Percentiles rank a stretch among this genome's conserved stretches.
Conservation (phyloP, 2,113 vertebrate genomes). For the Eleginops maclovinus region DNA sequence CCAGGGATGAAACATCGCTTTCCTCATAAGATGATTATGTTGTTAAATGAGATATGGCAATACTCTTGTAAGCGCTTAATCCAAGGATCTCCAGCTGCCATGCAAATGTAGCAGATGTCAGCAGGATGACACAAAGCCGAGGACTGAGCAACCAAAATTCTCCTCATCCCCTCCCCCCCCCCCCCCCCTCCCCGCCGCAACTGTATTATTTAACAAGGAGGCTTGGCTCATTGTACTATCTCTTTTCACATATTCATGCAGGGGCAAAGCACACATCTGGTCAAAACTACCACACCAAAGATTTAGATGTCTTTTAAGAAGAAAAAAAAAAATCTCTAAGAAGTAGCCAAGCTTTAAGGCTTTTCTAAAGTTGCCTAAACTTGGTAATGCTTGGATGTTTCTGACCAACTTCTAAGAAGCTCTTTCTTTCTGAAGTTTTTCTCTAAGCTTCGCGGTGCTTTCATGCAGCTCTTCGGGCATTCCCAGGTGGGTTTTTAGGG, state of each 20-base stretch:
- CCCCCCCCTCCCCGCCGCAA: constrained; percentile 5
- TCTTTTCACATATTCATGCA: constrained; percentile 23
- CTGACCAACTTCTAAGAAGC: constrained; percentile 54
- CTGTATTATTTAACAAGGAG: constrained; percentile 49
- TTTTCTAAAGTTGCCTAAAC: constrained; percentile 50
- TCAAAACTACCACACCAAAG: not conserved
- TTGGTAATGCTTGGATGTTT: constrained; percentile 39
- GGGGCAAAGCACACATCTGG: constrained; percentile 33
- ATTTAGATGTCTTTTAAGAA: constrained; percentile 16
- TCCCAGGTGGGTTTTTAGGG: constrained; percentile 69
- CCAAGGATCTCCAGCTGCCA: constrained; percentile 79
- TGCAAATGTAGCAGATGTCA: constrained; percentile 83
- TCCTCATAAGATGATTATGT: constrained; percentile 81
- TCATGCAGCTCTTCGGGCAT: constrained; percentile 47
- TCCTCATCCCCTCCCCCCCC: constrained; percentile 16
- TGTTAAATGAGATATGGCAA: constrained; percentile 84
- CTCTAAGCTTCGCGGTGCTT: constrained; percentile 40
- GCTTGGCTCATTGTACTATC: constrained; percentile 41
- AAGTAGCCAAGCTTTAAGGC: constrained; percentile 34
- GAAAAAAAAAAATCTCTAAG: constrained; percentile 8
- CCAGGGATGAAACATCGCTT: constrained; percentile 74
- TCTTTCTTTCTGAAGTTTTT: constrained; percentile 56
- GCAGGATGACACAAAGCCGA: constrained; percentile 77
- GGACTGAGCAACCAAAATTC: constrained; percentile 70
- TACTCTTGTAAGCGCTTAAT: constrained; percentile 83